Conservation (phyloP, 2,888 invertebrate species). For the Euplexia lucipara region DNA sequence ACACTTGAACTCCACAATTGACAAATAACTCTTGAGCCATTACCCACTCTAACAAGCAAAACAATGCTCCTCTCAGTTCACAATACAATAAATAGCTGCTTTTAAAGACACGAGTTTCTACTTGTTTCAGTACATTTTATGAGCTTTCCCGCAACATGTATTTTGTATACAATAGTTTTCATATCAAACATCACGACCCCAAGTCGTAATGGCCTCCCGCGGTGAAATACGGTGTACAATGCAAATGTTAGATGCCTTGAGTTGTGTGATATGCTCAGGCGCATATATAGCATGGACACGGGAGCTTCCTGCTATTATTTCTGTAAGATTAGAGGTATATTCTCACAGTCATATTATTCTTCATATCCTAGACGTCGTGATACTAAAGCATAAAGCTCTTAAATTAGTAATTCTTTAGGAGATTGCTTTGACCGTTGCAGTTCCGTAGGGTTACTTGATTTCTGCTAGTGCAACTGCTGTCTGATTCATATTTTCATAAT, state of each 20-base stretch:
- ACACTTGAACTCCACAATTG: conserved; percentile 11
- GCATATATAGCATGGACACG: conserved; percentile 41
- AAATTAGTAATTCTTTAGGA: not conserved
- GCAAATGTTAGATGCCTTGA: conserved; percentile 49
- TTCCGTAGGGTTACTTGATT: not conserved
- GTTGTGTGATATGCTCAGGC: conserved; percentile 39
- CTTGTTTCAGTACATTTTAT: conserved; percentile 52
- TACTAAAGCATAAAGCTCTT: not conserved
- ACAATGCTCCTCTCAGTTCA: conserved; percentile 39
- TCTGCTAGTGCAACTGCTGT: not conserved
- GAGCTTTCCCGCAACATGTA: conserved; percentile 38
- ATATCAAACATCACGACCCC: conserved; percentile 61
- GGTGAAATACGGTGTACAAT: conserved; percentile 48
- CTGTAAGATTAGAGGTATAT: conserved; percentile 2
- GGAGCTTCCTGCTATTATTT: conserved; percentile 42
- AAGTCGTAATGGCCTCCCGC: conserved; percentile 49
- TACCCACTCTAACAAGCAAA: conserved; percentile 13
- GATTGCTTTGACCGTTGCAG: not conserved
- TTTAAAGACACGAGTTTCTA: conserved; percentile 55
- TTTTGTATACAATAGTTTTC: conserved; percentile 61
- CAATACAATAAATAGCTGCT: conserved; percentile 33
- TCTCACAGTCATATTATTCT: conserved; percentile 12
- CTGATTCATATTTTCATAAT: too few relatives aligned
- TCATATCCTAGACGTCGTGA: conserved; percentile 1
- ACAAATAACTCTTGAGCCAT: conserved; percentile 23